Percentiles rank a stretch among this genome's conserved stretches.
These are phyloP conservation scores for Cryptus armator DNA, from an alignment of 2,888 invertebrate genomes.

Conservation along the genomic window DNA sequence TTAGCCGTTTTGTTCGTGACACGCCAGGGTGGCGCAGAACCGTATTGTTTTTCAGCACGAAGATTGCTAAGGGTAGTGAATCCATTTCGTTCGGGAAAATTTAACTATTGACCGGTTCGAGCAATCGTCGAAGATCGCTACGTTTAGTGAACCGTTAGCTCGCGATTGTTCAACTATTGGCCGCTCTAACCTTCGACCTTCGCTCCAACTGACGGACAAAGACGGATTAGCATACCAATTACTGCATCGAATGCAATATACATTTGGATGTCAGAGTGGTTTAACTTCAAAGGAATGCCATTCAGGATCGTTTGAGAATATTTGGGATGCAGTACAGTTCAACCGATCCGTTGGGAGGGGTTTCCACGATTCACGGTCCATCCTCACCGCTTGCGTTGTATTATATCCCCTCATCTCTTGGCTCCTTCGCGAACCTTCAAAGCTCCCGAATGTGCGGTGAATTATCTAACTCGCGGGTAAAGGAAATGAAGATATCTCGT, in stretches of 20 bases:
- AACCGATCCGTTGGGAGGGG: background rate
- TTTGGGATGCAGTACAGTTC: background rate
- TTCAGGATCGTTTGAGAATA: background rate
- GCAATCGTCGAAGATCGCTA: too few relatives aligned
- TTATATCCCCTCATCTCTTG: slow-evolving; percentile 36
- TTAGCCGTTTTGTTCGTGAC: background rate
- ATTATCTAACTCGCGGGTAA: slow-evolving; percentile 22
- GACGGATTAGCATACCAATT: slow-evolving; percentile 68
- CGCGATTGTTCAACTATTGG: background rate
- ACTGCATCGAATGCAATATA: slow-evolving; percentile 34
- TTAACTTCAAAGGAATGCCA: slow-evolving; percentile 33
- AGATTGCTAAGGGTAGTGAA: background rate
- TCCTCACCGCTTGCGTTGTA: slow-evolving; percentile 28
- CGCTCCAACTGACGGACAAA: slow-evolving; percentile 40
- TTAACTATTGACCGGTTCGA: too few relatives aligned
- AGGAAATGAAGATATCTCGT: slow-evolving; percentile 56
- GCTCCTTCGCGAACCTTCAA: slow-evolving; percentile 1
- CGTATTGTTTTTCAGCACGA: slow-evolving; percentile 1
- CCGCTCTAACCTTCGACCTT: background rate
- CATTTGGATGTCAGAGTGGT: background rate
- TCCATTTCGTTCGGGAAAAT: background rate
- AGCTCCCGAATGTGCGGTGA: slow-evolving; percentile 9
- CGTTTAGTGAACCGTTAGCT: too few relatives aligned
- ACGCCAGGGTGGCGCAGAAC: background rate
- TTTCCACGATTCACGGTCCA: slow-evolving; percentile 24